Evolutionary conservation across 2,797 vertebrate genomes (phyloP).

Genomic region (Lutjanus campechanus): DNA sequence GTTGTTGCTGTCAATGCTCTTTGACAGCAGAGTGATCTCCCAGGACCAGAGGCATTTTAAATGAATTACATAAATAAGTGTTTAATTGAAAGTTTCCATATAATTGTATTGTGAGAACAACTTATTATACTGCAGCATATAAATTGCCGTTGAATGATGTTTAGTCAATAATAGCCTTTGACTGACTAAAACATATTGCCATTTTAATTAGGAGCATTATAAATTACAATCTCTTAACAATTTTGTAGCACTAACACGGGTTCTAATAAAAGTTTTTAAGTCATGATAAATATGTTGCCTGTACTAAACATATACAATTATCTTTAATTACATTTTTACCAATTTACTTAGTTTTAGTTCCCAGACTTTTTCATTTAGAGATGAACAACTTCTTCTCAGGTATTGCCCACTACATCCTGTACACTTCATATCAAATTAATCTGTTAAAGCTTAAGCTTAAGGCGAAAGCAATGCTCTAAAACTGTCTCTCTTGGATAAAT

Average conservation of each 20-base stretch:
- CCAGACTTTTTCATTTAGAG: background rate
- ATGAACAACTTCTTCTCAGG: background rate
- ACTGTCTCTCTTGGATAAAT: conserved; percentile 44
- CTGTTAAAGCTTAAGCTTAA: conserved; percentile 27
- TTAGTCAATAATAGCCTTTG: background rate
- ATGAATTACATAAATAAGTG: conserved; percentile 31
- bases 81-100: background rate
- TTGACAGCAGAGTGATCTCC: conserved; percentile 61
- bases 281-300: background rate
- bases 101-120: background rate
- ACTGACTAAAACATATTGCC: background rate
- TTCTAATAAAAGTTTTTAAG: background rate
- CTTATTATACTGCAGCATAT: background rate
- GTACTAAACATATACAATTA: background rate
- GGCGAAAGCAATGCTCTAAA: conserved; percentile 31
- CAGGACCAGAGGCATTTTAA: conserved; percentile 16
- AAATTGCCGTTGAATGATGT: background rate
- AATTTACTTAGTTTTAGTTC: background rate
- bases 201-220: background rate
- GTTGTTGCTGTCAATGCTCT: conserved; percentile 76
- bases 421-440: conserved; percentile 36
- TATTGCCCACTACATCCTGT: background rate
- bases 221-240: background rate
- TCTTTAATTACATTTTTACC: background rate
- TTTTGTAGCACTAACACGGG: background rate